Percentiles rank a stretch among this genome's conserved stretches.
Conservation (phyloP, 2,888 invertebrate genomes). For the Luperina nickerlii region DNA sequence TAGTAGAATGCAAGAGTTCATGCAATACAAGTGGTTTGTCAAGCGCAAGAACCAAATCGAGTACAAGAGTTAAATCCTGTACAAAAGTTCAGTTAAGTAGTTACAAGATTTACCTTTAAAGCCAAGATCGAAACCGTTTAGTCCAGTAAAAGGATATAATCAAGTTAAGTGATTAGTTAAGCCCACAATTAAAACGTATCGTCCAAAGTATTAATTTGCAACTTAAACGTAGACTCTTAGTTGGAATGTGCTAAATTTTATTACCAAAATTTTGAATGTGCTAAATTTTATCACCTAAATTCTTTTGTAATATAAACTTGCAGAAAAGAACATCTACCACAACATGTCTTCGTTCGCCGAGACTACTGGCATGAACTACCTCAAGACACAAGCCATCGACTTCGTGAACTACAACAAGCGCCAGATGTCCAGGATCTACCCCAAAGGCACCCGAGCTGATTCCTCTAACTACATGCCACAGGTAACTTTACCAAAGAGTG, state of each 20-base stretch:
- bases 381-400: constrained; percentile 99
- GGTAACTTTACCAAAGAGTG: constrained; percentile 7
- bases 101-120: too few relatives aligned
- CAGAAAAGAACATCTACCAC: constrained; percentile 97
- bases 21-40: too few relatives aligned
- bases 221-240: not conserved
- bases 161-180: not conserved
- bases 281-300: not conserved
- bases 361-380: constrained; percentile 98
- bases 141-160: not conserved
- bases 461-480: constrained; percentile 97
- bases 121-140: too few relatives aligned
- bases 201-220: not conserved
- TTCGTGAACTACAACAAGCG: constrained; percentile 99
- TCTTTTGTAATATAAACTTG: not conserved
- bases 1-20: too few relatives aligned
- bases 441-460: constrained; percentile 99
- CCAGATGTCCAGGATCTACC: constrained; percentile 99
- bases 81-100: not conserved
- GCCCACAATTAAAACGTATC: not conserved
- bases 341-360: constrained; percentile 99
- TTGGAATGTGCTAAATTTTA: not conserved
- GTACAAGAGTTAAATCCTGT: not conserved
- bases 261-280: not conserved
- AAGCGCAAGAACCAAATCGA: too few relatives aligned